Evolutionary conservation across 2,113 vertebrate genomes (phyloP).

Genomic region (Mola mola): DNA sequence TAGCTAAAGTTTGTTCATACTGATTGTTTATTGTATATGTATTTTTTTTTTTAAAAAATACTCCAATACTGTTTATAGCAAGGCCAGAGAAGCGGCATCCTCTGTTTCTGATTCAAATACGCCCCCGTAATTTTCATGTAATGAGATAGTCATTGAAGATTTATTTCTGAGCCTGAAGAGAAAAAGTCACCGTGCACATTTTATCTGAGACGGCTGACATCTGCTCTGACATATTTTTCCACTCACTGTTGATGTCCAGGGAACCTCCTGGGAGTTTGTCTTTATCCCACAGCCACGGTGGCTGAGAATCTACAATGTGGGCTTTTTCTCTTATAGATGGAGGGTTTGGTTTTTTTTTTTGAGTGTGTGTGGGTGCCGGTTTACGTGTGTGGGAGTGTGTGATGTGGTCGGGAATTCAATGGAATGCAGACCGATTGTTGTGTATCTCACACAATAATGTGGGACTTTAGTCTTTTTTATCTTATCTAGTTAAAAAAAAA

Average conservation of each 20-base stretch:
- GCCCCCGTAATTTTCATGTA: too few species aligned
- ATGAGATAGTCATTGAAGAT: too few species aligned
- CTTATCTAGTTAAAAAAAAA: slow-evolving; percentile 59
- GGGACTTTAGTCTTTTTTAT: slow-evolving; percentile 33
- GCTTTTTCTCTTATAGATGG: slow-evolving; percentile 52
- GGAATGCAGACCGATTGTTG: slow-evolving; percentile 46
- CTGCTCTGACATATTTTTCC: slow-evolving; percentile 13
- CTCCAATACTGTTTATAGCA: too few species aligned
- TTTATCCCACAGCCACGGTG: slow-evolving; percentile 51
- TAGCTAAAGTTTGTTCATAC: too few species aligned
- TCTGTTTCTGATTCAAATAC: too few species aligned
- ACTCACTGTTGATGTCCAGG: slow-evolving; percentile 14
- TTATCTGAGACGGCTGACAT: neutral
- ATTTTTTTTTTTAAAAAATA: too few species aligned
- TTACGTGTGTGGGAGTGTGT: slow-evolving; percentile 36
- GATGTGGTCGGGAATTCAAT: slow-evolving; percentile 25
- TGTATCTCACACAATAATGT: slow-evolving; percentile 56
- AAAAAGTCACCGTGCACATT: neutral
- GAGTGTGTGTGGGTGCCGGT: slow-evolving; percentile 18
- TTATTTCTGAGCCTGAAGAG: too few species aligned
- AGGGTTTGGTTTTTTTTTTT: slow-evolving; percentile 2
- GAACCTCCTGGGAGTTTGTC: slow-evolving; percentile 55
- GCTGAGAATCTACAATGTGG: slow-evolving; percentile 63
- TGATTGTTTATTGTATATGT: too few species aligned
- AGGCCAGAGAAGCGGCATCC: too few species aligned